Conservation (phyloP, 1,140 invertebrate genomes). For the Eriosoma lanigerum region DNA sequence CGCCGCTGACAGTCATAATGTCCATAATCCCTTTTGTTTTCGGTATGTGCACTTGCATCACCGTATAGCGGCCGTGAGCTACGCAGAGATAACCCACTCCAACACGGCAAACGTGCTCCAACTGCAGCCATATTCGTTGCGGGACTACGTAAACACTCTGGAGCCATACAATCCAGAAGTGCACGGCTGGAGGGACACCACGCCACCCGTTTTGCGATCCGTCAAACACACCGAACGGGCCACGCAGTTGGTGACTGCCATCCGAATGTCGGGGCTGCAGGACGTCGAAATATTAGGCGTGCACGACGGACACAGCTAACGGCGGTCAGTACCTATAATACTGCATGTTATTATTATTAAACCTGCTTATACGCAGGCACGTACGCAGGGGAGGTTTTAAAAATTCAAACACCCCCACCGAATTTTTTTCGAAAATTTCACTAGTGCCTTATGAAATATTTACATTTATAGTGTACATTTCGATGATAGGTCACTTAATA, state of each 20-base stretch:
- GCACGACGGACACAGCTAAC: constrained; percentile 44
- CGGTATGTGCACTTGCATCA: background rate
- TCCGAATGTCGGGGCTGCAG: constrained; percentile 33
- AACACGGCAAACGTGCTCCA: constrained; percentile 30
- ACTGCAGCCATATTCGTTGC: constrained; percentile 54
- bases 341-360: background rate
- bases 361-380: too few species aligned
- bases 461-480: too few species aligned
- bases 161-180: constrained; percentile 55
- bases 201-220: constrained; percentile 52
- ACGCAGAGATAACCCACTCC: constrained; percentile 36
- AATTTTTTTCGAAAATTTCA: too few species aligned
- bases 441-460: too few species aligned
- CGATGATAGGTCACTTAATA: too few species aligned
- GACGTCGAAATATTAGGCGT: constrained; percentile 43
- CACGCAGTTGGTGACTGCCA: constrained; percentile 19
- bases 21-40: too few species aligned
- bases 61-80: constrained; percentile 26
- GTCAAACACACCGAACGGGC: constrained; percentile 41
- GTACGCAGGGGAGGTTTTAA: too few species aligned
- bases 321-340: constrained; percentile 25
- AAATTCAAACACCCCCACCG: too few species aligned
- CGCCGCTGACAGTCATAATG: too few species aligned
- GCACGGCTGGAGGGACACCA: constrained; percentile 55
- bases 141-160: constrained; percentile 55